Evolutionary conservation across 2,797 vertebrate species (phyloP).

Genomic region (Eospalax fontanierii): DNA sequence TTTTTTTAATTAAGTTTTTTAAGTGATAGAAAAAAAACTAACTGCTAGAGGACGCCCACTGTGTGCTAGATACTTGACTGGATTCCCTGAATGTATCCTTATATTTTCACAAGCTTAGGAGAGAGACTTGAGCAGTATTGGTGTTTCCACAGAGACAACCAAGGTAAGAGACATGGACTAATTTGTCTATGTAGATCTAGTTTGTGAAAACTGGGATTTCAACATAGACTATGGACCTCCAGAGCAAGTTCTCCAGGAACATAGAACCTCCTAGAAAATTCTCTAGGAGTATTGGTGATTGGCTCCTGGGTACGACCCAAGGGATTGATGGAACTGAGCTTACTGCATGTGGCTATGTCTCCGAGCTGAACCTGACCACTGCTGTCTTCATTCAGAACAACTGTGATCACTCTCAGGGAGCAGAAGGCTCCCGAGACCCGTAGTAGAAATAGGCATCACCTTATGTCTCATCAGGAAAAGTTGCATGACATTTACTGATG

Average conservation of each 20-base stretch:
- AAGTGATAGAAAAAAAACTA: too few relatives aligned
- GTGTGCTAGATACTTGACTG: neutral
- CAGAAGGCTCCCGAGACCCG: neutral
- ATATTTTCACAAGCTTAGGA: neutral
- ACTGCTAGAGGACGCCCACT: too few relatives aligned
- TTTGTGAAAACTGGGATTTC: neutral
- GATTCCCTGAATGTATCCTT: neutral
- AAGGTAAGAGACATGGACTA: neutral
- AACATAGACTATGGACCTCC: neutral
- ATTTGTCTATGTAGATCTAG: neutral
- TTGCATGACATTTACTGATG: neutral
- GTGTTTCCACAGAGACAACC: neutral
- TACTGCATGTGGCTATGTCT: neutral
- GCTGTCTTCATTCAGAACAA: neutral
- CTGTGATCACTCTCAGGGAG: neutral
- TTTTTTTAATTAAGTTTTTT: too few relatives aligned
- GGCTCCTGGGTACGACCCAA: neutral
- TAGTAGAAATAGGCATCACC: too few relatives aligned
- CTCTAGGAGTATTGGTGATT: neutral
- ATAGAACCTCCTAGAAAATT: slow-evolving; percentile 1
- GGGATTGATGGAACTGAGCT: neutral
- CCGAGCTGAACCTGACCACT: neutral
- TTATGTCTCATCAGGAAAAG: neutral
- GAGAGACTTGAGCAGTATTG: neutral
- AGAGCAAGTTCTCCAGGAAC: neutral